phyloP scores from a whole-genome alignment of 30 jellyfish, hydroid and myxozoan species.

The Clytia hemisphaerica region DNA sequence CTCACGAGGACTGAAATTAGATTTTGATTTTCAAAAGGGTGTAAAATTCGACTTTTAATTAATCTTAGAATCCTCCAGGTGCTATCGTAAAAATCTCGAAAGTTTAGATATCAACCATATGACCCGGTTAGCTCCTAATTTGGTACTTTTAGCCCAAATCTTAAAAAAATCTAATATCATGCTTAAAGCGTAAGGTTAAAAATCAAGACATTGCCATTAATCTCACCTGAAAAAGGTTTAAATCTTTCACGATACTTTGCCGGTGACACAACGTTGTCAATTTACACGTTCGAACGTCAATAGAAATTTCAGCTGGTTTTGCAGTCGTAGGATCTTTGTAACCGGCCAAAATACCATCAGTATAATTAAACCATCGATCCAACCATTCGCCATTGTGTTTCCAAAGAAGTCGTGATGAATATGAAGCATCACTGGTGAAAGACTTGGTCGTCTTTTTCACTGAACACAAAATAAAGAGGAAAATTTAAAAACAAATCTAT shows the following conservation, averaged over 20 bases:
- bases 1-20: too few species aligned
- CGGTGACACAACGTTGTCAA: constrained; percentile 19
- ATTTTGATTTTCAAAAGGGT: too few species aligned
- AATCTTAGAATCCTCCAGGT: too few species aligned
- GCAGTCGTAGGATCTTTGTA: constrained; percentile 20
- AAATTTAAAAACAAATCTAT: not conserved
- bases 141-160: too few species aligned
- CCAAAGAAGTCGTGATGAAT: constrained; percentile 4
- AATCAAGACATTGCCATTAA: not conserved
- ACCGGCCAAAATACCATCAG: constrained; percentile 15
- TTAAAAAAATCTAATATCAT: not conserved
- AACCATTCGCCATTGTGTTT: constrained; percentile 30
- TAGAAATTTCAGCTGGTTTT: constrained; percentile 28
- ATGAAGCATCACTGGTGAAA: not conserved
- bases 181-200: not conserved
- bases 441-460: not conserved
- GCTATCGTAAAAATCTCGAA: not conserved
- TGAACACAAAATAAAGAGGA: not conserved
- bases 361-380: constrained; percentile 15
- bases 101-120: too few species aligned
- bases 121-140: too few species aligned
- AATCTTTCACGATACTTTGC: not conserved
- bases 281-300: not conserved
- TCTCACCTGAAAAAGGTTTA: constrained; percentile 20
- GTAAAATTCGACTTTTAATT: too few species aligned